These are phyloP conservation scores for Tragelaphus strepsiceros DNA, from an alignment of 2,113 vertebrate genomes.

Conservation along the genomic window DNA sequence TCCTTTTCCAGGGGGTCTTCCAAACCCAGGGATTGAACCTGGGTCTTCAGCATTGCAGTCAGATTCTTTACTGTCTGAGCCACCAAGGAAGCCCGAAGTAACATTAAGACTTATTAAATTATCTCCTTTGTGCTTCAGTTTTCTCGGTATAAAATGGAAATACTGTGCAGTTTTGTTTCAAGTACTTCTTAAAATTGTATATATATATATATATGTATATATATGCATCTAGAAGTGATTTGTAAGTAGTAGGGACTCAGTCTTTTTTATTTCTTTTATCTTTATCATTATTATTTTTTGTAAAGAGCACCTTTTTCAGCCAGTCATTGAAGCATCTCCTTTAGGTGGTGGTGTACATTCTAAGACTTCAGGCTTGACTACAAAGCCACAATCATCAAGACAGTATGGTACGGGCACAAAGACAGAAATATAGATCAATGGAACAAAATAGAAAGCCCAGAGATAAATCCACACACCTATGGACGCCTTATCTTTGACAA, in stretches of 20 bases:
- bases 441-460: too few relatives aligned
- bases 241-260: neutral
- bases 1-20: neutral
- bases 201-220: too few relatives aligned
- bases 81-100: neutral
- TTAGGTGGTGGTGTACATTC: neutral
- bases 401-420: too few relatives aligned
- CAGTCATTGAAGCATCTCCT: neutral
- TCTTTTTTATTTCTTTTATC: neutral
- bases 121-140: neutral
- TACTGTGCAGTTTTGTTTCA: neutral
- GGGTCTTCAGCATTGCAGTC: neutral
- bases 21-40: neutral
- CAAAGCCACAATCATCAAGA: too few relatives aligned
- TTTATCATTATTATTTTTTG: neutral
- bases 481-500: too few relatives aligned
- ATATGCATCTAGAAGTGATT: neutral
- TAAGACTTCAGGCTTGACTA: neutral
- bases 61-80: neutral
- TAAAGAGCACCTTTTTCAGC: neutral
- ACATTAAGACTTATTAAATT: neutral
- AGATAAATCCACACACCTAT: too few relatives aligned
- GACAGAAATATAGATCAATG: too few relatives aligned
- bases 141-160: conserved; percentile 25
- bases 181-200: neutral